Percentiles rank a stretch among this genome's conserved stretches.
Conservation (phyloP, 2,888 invertebrate genomes). For the Drosophila putrida region DNA sequence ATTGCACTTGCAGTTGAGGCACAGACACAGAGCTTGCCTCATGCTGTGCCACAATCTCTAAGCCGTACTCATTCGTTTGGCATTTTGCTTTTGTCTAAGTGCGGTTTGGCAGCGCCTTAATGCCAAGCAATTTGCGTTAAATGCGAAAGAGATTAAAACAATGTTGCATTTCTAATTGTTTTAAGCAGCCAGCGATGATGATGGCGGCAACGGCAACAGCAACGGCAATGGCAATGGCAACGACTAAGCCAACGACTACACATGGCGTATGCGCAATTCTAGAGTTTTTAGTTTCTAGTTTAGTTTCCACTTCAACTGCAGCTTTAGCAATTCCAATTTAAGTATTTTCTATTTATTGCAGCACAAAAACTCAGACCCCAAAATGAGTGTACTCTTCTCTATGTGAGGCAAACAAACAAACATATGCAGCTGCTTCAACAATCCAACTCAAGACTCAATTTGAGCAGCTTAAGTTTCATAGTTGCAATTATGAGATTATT, state of each 20-base stretch:
- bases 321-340: slow-evolving; percentile 67
- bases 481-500: slow-evolving; percentile 76
- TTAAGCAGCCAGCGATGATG: slow-evolving; percentile 66
- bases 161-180: slow-evolving; percentile 81
- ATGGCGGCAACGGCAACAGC: neutral
- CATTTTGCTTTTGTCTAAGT: slow-evolving; percentile 46
- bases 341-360: slow-evolving; percentile 78
- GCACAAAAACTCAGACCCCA: slow-evolving; percentile 24
- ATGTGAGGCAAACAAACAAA: slow-evolving; percentile 33
- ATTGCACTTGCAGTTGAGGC: slow-evolving; percentile 58
- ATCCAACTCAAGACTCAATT: slow-evolving; percentile 60
- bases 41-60: slow-evolving; percentile 6
- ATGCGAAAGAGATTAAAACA: slow-evolving; percentile 81
- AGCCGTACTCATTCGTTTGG: slow-evolving; percentile 38
- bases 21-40: slow-evolving; percentile 13
- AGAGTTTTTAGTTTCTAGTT: neutral
- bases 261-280: slow-evolving; percentile 69
- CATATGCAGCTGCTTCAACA: slow-evolving; percentile 51
- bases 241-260: slow-evolving; percentile 42
- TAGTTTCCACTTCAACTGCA: slow-evolving; percentile 2
- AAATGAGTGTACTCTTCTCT: neutral
- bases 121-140: slow-evolving; percentile 82
- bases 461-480: slow-evolving; percentile 65
- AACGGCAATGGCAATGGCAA: slow-evolving; percentile 9
- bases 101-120: slow-evolving; percentile 70